These are phyloP conservation scores for Drosophila nebulosa DNA, from an alignment of 1,140 invertebrate genomes.

Conservation along the genomic window DNA sequence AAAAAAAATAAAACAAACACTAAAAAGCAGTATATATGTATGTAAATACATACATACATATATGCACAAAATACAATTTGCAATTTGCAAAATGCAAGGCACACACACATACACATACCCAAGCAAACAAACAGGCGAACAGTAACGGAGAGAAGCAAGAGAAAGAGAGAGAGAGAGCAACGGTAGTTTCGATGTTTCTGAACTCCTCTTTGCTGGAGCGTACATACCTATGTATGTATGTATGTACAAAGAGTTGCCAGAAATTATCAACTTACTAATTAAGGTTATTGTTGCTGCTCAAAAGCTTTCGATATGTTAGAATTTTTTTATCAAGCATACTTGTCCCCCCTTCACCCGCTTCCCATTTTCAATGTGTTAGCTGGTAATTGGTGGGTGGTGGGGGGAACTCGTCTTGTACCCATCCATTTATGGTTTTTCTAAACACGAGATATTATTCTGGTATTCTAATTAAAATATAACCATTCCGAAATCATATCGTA, in stretches of 20 bases:
- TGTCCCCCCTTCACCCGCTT: neutral
- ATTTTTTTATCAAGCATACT: neutral
- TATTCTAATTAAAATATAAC: too few species aligned
- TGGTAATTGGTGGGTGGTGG: neutral
- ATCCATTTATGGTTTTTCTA: too few species aligned
- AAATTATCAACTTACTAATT: slow-evolving; percentile 24
- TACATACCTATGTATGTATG: slow-evolving; percentile 5
- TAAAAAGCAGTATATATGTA: neutral
- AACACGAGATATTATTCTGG: too few species aligned
- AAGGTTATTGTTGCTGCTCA: slow-evolving; percentile 21
- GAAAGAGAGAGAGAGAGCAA: slow-evolving; percentile 40
- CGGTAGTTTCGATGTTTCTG: slow-evolving; percentile 71
- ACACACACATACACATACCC: slow-evolving; percentile 2
- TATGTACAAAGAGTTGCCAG: neutral
- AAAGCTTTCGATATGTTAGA: neutral
- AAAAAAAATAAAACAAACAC: neutral
- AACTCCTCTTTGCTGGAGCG: slow-evolving; percentile 62
- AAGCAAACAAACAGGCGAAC: neutral
- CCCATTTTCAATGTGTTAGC: neutral
- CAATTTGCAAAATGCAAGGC: neutral
- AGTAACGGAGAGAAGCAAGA: slow-evolving; percentile 14
- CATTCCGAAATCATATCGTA: too few species aligned
- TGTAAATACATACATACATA: too few species aligned
- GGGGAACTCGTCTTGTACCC: too few species aligned
- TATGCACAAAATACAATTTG: neutral